Evolutionary conservation across 2,797 vertebrate species (phyloP).

Genomic region (Melopsittacus undulatus): DNA sequence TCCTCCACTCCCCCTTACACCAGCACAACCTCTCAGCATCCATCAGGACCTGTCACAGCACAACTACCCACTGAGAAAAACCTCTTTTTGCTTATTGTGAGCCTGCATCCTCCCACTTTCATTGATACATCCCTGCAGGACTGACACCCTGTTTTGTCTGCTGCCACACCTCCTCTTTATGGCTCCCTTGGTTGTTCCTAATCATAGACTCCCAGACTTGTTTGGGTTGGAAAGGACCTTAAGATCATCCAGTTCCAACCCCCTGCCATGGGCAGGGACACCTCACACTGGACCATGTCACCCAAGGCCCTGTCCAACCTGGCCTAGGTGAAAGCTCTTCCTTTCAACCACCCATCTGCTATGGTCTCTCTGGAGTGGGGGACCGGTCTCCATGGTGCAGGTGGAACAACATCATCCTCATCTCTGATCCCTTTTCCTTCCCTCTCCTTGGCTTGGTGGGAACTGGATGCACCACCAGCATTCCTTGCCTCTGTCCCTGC

Average conservation of each 20-base stretch:
- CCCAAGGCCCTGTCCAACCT: neutral
- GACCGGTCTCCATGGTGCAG: neutral
- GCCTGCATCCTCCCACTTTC: neutral
- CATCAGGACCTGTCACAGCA: fast-evolving
- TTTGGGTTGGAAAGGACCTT: neutral
- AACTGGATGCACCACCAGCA: neutral
- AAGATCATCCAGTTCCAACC: neutral
- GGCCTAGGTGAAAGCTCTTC: neutral
- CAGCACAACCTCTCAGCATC: neutral
- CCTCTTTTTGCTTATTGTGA: neutral
- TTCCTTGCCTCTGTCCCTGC: neutral
- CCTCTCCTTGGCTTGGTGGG: neutral
- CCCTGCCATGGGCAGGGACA: neutral
- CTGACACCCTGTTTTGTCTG: neutral
- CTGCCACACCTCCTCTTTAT: neutral
- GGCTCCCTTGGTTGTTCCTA: neutral
- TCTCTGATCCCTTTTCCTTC: neutral
- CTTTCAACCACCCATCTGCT: neutral
- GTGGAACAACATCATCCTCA: neutral
- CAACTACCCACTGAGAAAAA: fast-evolving
- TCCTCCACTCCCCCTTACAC: neutral
- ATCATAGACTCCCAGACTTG: neutral
- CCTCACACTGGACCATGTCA: neutral
- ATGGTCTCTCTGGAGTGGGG: fast-evolving
- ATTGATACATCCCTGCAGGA: neutral